Conservation (phyloP, 1,140 invertebrate species). For the Zaprionus camerounensis region DNA sequence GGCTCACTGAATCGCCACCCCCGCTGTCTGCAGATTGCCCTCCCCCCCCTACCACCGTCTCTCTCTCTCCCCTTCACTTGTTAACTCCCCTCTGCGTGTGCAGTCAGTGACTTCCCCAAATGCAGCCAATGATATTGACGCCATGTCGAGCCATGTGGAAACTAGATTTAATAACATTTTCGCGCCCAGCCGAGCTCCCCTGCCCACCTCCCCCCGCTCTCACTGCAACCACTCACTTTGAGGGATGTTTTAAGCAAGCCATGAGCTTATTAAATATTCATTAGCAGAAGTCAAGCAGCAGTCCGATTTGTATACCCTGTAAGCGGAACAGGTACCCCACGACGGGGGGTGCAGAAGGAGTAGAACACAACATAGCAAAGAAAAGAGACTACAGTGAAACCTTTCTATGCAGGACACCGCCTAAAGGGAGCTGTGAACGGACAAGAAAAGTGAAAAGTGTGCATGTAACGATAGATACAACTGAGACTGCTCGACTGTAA, state of each 20-base stretch:
- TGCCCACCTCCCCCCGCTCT: not conserved
- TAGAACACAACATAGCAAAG: not conserved
- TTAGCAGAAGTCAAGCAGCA: constrained; percentile 54
- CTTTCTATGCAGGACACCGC: too few species aligned
- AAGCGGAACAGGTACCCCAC: constrained; percentile 13
- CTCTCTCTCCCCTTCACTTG: too few species aligned
- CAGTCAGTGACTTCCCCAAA: constrained; percentile 12
- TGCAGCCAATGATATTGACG: constrained; percentile 47
- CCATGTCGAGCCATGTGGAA: constrained; percentile 56
- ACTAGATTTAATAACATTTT: constrained; percentile 78
- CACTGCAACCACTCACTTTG: not conserved
- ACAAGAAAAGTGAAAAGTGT: too few species aligned
- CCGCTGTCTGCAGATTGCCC: not conserved
- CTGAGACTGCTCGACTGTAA: not conserved
- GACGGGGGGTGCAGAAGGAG: not conserved
- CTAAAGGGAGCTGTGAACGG: too few species aligned
- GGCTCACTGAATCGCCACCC: constrained; percentile 45
- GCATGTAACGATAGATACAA: not conserved
- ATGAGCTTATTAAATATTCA: constrained; percentile 77
- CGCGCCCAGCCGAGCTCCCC: constrained; percentile 15
- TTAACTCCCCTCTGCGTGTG: not conserved
- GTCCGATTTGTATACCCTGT: constrained; percentile 30
- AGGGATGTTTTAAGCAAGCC: constrained; percentile 42
- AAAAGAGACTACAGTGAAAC: not conserved
- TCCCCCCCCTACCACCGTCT: not conserved